Base-by-base conservation (phyloP, 1,140 invertebrate species). In the Cherax quadricarinatus region DNA sequence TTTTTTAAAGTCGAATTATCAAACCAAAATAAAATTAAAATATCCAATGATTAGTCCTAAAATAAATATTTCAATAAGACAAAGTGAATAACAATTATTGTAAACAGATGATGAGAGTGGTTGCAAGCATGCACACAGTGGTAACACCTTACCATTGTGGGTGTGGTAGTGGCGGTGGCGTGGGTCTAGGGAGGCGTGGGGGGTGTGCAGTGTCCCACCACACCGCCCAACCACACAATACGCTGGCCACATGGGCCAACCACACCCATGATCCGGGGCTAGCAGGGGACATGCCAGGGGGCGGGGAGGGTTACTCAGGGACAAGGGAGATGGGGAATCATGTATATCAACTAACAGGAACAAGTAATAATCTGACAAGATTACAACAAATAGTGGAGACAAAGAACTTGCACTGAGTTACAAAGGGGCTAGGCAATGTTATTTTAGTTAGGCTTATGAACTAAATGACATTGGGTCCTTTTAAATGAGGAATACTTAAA, bases 211-310 rank as follows among this genome's bases (percentile, higher is more conserved):
- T 62, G 90, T 91, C 66, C 90, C 90, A 75, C 90, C 90, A 91
- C 90, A 91, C 84, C 85, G 90, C 90, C 90, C 90, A 85, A 91
- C 90, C 90, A 91, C 90, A 91, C 90, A 91, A 85, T 91, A 91
- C 57, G 90, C 90, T 78, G 83, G 66, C 90, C 90, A 91, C 88
- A 89, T 73, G 24, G 88, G 88, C 90, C 90, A 91, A 91, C 90
- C 90, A 91, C 90, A 91, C 90, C 90, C 90, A 87, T 91, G 90
- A 86, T 91, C 90, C 90, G 84, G 90, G 84, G 90, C 90, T 91
- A 91, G 84, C 66, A 86, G 90, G 90, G 89, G 88, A 66, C 62
- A 24, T 57, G 49, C n/a, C 78, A 66, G 62, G 90, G 75, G 84
- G 79, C 57, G 21, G 60, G 90, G 83, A 84, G 84, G 85, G 85